Conservation (phyloP, 2,113 vertebrate genomes). For the Willisornis vidua region DNA sequence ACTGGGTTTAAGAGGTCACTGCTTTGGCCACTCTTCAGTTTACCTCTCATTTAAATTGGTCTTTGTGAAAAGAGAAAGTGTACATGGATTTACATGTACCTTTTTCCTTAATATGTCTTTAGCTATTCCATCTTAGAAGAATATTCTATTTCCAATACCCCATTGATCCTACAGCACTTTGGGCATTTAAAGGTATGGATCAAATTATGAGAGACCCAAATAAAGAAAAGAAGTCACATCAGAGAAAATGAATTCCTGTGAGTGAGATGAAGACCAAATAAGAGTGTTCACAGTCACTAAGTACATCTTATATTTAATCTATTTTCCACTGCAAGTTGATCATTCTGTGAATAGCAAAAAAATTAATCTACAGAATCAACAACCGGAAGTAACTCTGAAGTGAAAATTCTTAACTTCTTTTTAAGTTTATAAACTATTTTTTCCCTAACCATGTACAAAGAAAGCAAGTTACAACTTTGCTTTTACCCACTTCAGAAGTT, state of each 20-base stretch:
- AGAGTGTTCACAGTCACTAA: not conserved
- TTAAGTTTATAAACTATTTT: not conserved
- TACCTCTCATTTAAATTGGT: not conserved
- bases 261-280: not conserved
- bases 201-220: not conserved
- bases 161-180: not conserved
- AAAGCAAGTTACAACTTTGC: not conserved
- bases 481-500: not conserved
- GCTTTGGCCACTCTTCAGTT: not conserved
- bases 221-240: not conserved
- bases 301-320: not conserved
- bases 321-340: not conserved
- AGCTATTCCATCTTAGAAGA: not conserved
- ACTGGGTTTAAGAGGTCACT: not conserved
- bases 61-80: not conserved
- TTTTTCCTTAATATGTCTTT: not conserved
- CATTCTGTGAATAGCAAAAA: not conserved
- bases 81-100: not conserved
- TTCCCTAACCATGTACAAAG: not conserved
- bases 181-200: not conserved
- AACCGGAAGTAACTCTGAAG: not conserved
- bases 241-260: not conserved
- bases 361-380: not conserved
- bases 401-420: not conserved
- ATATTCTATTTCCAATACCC: not conserved